Base-by-base conservation (phyloP, 2,888 invertebrate species). In the Drosophila mulleri region DNA sequence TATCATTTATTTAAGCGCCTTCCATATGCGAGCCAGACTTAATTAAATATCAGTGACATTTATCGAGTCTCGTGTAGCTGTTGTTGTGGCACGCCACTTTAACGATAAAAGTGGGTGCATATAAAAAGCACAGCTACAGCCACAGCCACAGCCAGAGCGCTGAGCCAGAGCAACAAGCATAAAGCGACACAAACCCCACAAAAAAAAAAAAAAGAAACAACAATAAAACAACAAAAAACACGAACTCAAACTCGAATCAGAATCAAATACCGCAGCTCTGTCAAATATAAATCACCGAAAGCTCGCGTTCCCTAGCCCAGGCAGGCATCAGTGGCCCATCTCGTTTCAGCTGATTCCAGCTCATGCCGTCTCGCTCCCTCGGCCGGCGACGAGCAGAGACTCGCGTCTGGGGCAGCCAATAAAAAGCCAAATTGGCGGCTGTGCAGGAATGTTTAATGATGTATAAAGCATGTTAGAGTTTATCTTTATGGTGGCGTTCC, bases 391-490 rank as follows among this genome's bases (percentile, higher is more conserved):
- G 32, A 2, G 20, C 12, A 9, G 53, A 14, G 29, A 35, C 56
- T 60, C 57, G 63, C 32, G 62, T 62, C 56, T 70, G 71, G 66
- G 61, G 61, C 69, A 62, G 26, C 76, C 72, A 80, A 78, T 72
- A 78, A 80, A 78, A 75, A 71, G 66, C 35, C 48, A 65, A 67
- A 47, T 58, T 59, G 67, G 80, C 84, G 90, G 75, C 90, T 90
- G 90, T 87, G 89, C 81, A 90, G 91, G 91, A 89, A 90, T 88
- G 90, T 90, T 89, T 90, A 90, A 89, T 90, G 88, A 90, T 89
- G 91, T 90, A 89, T 88, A 89, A 90, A 90, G 85, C 91, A 89
- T 89, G 89, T 89, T 89, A 91, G 91, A 89, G 89, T 89, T 89
- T 89, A 89, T 89, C 89, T 89, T 89, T 89, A 89, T 91, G 87